phyloP scores from a whole-genome alignment of 2,888 invertebrate species.

The Acleris emargana region DNA sequence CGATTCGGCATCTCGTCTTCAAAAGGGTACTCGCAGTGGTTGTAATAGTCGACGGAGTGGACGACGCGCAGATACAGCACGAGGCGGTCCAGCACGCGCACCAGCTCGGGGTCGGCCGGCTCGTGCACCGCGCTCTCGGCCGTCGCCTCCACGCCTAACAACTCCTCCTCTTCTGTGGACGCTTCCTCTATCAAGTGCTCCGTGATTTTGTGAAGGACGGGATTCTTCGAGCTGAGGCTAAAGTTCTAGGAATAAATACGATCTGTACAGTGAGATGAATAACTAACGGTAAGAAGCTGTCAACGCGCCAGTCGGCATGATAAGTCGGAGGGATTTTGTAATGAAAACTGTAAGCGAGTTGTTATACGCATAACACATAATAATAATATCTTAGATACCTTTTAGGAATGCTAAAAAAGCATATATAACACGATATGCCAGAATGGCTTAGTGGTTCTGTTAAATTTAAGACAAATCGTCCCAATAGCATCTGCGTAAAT shows the following conservation, averaged over 20 bases:
- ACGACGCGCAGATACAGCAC: slow-evolving; percentile 97
- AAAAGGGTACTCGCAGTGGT: slow-evolving; percentile 99
- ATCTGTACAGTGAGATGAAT: neutral
- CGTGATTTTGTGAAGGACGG: slow-evolving; percentile 97
- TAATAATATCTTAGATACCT: too few species aligned
- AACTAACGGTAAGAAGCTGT: too few species aligned
- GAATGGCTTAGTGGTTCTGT: too few species aligned
- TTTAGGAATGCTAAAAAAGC: too few species aligned
- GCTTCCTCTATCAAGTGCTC: slow-evolving; percentile 99
- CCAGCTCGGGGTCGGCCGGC: slow-evolving; percentile 68
- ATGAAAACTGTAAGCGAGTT: too few species aligned
- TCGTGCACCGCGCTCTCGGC: slow-evolving; percentile 58
- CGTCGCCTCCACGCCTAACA: slow-evolving; percentile 86
- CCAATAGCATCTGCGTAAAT: too few species aligned
- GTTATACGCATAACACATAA: too few species aligned
- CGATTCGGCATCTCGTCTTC: slow-evolving; percentile 99
- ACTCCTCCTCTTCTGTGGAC: slow-evolving; percentile 98
- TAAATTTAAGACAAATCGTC: too few species aligned
- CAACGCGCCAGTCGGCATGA: too few species aligned
- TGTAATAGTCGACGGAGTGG: slow-evolving; percentile 99
- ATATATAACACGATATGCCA: too few species aligned
- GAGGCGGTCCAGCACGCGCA: slow-evolving; percentile 90
- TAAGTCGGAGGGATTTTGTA: too few species aligned
- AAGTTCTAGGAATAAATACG: slow-evolving; percentile 56
- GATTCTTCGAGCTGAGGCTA: slow-evolving; percentile 93